A percentile compares a stretch with the other conserved stretches of the same genome.
These are phyloP conservation scores for Tridacna gigas DNA, from an alignment of 2,888 invertebrate genomes.

Conservation along the genomic window DNA sequence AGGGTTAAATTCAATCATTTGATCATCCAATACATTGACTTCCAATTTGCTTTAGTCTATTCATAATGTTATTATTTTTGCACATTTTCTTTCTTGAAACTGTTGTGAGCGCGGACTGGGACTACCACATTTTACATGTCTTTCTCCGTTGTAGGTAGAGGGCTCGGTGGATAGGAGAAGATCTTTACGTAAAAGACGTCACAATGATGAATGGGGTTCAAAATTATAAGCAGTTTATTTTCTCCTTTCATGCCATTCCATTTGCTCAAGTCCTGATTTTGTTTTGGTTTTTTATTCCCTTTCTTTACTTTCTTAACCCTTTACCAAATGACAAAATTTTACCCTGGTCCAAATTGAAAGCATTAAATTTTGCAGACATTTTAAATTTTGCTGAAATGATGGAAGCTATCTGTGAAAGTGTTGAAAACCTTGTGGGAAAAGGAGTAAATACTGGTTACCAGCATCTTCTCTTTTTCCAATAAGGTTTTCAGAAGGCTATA, in stretches of 20 bases:
- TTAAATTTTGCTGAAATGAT: too few species aligned
- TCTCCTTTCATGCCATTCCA: too few species aligned
- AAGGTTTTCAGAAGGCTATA: too few species aligned
- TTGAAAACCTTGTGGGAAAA: too few species aligned
- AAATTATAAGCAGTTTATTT: not conserved
- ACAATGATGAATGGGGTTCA: not conserved
- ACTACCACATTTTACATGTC: not conserved
- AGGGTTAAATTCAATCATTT: not conserved
- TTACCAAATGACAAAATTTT: not conserved
- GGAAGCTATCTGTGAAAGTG: too few species aligned
- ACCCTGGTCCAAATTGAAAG: not conserved
- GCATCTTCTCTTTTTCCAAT: too few species aligned
- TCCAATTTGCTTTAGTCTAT: not conserved
- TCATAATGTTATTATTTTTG: not conserved
- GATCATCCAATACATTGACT: not conserved
- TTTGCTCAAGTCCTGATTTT: not conserved
- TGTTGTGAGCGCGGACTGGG: not conserved
- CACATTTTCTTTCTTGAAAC: not conserved
- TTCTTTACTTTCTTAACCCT: too few species aligned
- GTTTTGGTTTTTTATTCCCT: not conserved
- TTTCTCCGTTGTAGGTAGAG: constrained; percentile 11
- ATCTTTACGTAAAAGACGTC: constrained; percentile 21
- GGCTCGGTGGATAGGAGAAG: not conserved
- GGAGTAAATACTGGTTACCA: too few species aligned
- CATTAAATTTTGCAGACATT: not conserved